Base-by-base conservation (phyloP, 2,888 invertebrate genomes). In the Cheilosia impressa region DNA sequence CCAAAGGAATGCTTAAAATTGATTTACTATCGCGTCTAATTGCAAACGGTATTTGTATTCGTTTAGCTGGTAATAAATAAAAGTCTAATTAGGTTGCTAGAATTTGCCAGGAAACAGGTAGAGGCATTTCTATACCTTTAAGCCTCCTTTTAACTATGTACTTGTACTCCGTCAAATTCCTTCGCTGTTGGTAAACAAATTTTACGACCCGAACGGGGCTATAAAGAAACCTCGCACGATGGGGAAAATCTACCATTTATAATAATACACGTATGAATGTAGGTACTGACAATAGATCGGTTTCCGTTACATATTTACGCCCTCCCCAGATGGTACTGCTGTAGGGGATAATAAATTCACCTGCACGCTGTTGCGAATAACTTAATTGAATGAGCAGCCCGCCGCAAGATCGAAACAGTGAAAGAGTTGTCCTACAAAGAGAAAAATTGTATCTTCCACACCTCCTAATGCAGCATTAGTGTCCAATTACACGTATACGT, bases 381-480 rank as follows among this genome's bases (percentile, higher is more conserved):
- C 60, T 82, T 66, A 77, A 77, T 82, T 69, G 60, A 55, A 52
- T 52, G 52, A 24, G 52, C 45, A 27, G 47, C 31, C 17, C n/a
- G 7, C 34, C 15, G 31, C 9, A 53, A 53, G 31, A 31, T 31
- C 34, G 55, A 63, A 65, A 24, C 38, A 47, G 27, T 57, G 41
- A 58, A 27, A 52, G 19, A 57, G 50, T 53, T 60, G 53, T 69
- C 69, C 63, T 58, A 69, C 60, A 66, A 73, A 52, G 7, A 57
- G 58, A 58, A 66, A 69, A 65, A 45, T 52, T 50, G 13, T 43
- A 75, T 81, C 72, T 73, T 68, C 58, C 45, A 68, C 69, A 69
- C 76, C 58, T 81, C 60, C 66, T 77, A 77, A 77, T 82, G 41
- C 71, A 55, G 47, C 62, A 76, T 81, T 81, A 81, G 62, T 69